These are phyloP conservation scores for Rhagoletis zephyria DNA, from an alignment of 1,140 invertebrate genomes.

Conservation along the genomic window DNA sequence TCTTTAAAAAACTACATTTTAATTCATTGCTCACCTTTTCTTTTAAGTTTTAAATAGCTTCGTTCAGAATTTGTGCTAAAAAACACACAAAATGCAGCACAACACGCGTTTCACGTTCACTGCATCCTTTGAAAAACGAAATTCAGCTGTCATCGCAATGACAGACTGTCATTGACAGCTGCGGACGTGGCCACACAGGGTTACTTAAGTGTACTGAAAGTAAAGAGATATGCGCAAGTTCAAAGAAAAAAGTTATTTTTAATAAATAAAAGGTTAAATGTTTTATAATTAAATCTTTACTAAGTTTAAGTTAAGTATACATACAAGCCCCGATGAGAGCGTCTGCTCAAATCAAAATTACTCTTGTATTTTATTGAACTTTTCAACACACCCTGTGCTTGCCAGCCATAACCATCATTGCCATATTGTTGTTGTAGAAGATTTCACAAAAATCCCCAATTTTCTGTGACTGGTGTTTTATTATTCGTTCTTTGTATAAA, in stretches of 20 bases:
- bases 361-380: no score
- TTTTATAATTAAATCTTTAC: not conserved
- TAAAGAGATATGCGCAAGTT: not conserved
- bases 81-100: conserved; percentile 30
- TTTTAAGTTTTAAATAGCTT: not conserved
- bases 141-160: conserved; percentile 3
- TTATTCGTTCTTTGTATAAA: no score
- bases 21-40: conserved; percentile 33
- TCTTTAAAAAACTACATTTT: not conserved
- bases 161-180: not conserved
- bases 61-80: not conserved
- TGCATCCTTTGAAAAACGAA: not conserved
- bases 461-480: no score
- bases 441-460: no score
- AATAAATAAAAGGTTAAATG: not conserved
- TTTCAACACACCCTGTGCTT: no score
- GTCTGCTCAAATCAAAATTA: no score
- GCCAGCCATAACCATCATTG: no score
- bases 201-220: not conserved
- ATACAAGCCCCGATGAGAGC: not conserved
- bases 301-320: not conserved
- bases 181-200: conserved; percentile 30
- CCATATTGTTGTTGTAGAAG: no score
- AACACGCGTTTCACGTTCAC: conserved; percentile 21
- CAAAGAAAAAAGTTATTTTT: not conserved